phyloP scores from a whole-genome alignment of 2,113 vertebrate species.

The Cyprinus carpio region DNA sequence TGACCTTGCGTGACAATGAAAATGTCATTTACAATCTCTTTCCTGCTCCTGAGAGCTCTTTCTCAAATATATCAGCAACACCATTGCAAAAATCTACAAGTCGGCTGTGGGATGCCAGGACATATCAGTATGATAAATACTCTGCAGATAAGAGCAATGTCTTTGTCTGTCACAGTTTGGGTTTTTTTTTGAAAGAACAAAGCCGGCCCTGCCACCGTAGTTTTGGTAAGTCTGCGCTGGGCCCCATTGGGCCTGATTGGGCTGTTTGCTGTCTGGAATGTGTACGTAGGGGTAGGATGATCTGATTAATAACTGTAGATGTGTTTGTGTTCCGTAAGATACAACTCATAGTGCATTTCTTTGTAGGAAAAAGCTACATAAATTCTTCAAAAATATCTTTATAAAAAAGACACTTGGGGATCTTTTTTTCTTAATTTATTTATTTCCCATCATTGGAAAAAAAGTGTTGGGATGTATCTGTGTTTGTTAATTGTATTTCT shows the following conservation, averaged over 20 bases:
- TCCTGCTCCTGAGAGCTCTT: constrained; percentile 21
- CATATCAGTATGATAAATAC: constrained; percentile 46
- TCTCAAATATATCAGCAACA: constrained; percentile 30
- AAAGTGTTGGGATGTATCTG: background rate
- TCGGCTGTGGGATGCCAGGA: constrained; percentile 44
- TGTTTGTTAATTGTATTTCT: too few relatives aligned
- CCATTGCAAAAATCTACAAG: constrained; percentile 32
- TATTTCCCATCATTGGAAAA: background rate
- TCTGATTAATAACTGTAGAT: constrained; percentile 31
- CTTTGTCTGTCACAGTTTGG: constrained; percentile 46
- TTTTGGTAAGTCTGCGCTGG: background rate
- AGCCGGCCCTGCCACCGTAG: constrained; percentile 1
- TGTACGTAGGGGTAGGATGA: constrained; percentile 16
- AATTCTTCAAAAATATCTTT: background rate
- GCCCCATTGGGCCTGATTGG: background rate
- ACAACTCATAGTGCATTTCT: background rate
- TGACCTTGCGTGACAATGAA: constrained; percentile 46
- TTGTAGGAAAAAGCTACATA: constrained; percentile 15
- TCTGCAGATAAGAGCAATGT: constrained; percentile 49
- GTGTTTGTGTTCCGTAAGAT: constrained; percentile 1
- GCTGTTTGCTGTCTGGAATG: constrained; percentile 31
- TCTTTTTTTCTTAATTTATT: background rate
- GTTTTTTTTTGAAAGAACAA: constrained; percentile 23
- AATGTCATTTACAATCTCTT: constrained; percentile 23
- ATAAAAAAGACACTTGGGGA: background rate